Evolutionary conservation across 2,113 vertebrate genomes (phyloP).

Genomic region (Mobula hypostoma): DNA sequence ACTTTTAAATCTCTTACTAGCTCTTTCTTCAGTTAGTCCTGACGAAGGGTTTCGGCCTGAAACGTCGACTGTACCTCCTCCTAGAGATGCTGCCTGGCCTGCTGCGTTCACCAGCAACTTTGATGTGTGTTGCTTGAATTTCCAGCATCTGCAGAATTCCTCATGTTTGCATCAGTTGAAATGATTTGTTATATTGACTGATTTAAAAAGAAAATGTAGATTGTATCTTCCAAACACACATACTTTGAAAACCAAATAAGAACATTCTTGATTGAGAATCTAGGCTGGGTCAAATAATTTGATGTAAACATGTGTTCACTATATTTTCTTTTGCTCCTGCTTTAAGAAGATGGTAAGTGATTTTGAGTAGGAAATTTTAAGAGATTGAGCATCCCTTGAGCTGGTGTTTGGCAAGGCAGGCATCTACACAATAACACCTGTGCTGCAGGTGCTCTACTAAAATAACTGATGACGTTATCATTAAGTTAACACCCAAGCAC

Average conservation of each 20-base stretch:
- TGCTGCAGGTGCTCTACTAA: neutral
- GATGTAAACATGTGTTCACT: neutral
- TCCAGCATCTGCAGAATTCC: too few species aligned
- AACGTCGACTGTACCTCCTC: too few species aligned
- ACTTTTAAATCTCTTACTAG: too few species aligned
- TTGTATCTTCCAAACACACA: neutral
- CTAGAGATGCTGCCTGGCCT: too few species aligned
- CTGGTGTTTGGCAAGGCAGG: neutral
- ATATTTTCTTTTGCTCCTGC: neutral
- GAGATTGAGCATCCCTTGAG: too few species aligned
- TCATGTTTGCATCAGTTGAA: neutral
- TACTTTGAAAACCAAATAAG: neutral
- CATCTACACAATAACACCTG: neutral
- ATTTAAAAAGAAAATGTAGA: neutral
- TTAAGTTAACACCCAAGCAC: neutral
- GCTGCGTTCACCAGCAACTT: too few species aligned
- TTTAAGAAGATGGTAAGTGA: neutral
- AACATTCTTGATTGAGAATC: neutral
- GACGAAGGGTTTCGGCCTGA: too few species aligned
- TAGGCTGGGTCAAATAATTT: neutral
- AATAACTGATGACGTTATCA: neutral
- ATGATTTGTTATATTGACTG: neutral
- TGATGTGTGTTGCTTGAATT: too few species aligned
- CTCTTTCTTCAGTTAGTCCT: too few species aligned
- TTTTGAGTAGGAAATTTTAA: neutral